Base-by-base conservation (phyloP, 2,797 vertebrate species). In the Hydrolagus colliei region DNA sequence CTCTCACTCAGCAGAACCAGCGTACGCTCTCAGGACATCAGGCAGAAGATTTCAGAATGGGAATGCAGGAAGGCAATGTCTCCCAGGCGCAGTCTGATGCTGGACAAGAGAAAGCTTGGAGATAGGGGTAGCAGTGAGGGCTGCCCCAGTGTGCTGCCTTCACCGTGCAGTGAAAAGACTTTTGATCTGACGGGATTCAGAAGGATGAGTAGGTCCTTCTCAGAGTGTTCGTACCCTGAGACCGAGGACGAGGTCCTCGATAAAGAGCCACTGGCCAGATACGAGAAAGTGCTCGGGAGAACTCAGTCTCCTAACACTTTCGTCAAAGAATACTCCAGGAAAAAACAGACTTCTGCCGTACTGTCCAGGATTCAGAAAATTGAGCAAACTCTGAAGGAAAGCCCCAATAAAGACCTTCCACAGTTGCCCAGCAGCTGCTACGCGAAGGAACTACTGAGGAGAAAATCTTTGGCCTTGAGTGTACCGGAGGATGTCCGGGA, bases 361-460 rank as follows among this genome's bases (percentile, higher is more conserved):
- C 95, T 99, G 86, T 99, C 96, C 91, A 94, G 97, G 90, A 99
- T 99, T 94, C 97, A 99, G 90, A 99, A 99, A 91, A 99, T 99
- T 0, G 98, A 99, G 90, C 96, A 98, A 90, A 96, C 93, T 0
- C 92, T 99, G 88, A 99, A 98, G 93, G 97, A 97, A 88, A 97
- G 97, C 90, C 97, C 97, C 0, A 95, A 94, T 86, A 92, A 93
- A 86, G 90, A 95, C 22, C 96, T 97, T 73, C 97, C 97, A 4
- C 95, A 95, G 89, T 95, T 96, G 90, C 96, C 97, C 35, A 99
- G 94, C 88, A 99, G 97, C 91, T 99, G 97, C 93, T 99, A 98
- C 20, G 96, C 94, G 65, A 91, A 95, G 86, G 97, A 99, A 87
- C 94, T 94, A 88, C 93, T 90, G 4, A 95, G 93, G 86, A 96